A percentile compares a stretch with the other conserved stretches of the same genome.
These are phyloP conservation scores for Probaryconus sp. DNA, from an alignment of 1,140 invertebrate genomes.

Conservation along the genomic window DNA sequence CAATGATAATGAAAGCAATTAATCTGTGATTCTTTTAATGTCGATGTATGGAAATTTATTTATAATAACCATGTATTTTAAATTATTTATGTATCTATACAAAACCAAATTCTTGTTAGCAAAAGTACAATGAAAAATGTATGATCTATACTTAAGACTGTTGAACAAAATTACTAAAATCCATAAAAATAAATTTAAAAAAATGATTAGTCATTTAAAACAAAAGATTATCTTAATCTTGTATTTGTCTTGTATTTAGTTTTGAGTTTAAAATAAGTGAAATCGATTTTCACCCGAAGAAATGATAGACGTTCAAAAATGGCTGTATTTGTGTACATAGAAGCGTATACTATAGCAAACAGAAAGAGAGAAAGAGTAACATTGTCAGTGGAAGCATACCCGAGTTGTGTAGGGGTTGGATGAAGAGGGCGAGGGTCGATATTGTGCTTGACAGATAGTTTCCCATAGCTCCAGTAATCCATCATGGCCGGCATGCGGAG, in stretches of 20 bases:
- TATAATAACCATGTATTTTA: too few species aligned
- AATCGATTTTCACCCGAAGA: conserved; percentile 63
- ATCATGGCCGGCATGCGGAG: conserved; percentile 76
- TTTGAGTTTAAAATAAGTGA: conserved; percentile 29
- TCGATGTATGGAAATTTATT: too few species aligned
- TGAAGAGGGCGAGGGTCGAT: conserved; percentile 76
- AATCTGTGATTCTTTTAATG: too few species aligned
- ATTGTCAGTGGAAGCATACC: conserved; percentile 66
- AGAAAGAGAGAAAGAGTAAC: too few species aligned
- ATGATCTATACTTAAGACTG: too few species aligned
- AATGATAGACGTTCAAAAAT: conserved; percentile 61
- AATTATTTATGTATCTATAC: too few species aligned
- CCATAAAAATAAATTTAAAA: too few species aligned
- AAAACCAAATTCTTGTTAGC: too few species aligned
- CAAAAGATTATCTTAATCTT: conserved; percentile 7
- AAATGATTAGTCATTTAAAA: too few species aligned
- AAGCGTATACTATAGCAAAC: conserved; percentile 62
- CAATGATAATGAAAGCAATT: too few species aligned
- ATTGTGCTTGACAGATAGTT: conserved; percentile 79
- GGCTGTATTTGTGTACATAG: conserved; percentile 44
- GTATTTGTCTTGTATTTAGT: conserved; percentile 10
- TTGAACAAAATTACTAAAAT: too few species aligned
- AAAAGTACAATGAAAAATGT: too few species aligned
- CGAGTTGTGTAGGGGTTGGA: conserved; percentile 70
- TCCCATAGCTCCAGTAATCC: conserved; percentile 77